Percentiles rank a stretch among this genome's conserved stretches.
Conservation (phyloP, 92 coral and sea anemone species). For the Pocillopora meandrina region DNA sequence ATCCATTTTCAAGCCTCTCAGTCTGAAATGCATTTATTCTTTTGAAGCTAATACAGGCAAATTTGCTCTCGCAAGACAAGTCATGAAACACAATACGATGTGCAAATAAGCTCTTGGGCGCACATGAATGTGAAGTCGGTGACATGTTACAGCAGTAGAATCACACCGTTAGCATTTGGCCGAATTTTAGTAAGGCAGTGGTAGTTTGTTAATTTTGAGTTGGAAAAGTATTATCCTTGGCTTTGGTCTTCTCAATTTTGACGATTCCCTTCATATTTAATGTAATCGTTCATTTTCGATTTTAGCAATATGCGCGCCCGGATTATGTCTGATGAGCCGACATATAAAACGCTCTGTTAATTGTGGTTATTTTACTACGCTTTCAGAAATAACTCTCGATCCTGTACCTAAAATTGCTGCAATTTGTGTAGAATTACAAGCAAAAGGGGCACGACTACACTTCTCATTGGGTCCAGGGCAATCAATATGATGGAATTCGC, state of each 20-base stretch:
- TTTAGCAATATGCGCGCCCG: constrained; percentile 71
- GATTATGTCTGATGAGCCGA: constrained; percentile 35
- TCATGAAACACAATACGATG: constrained; percentile 52
- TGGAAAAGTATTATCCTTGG: not conserved
- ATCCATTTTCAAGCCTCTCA: not conserved
- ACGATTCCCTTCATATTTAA: constrained; percentile 67
- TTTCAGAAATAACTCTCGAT: constrained; percentile 15
- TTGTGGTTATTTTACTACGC: constrained; percentile 40
- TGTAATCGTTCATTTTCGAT: constrained; percentile 92
- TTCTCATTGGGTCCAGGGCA: constrained; percentile 36
- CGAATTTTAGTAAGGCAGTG: not conserved
- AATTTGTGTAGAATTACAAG: constrained; percentile 9
- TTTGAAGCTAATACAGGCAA: constrained; percentile 46
- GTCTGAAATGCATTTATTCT: constrained; percentile 13
- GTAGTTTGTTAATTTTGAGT: not conserved
- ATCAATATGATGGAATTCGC: constrained; percentile 87
- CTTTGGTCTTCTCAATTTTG: constrained; percentile 25
- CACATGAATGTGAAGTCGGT: constrained; percentile 42
- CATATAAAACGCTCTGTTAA: not conserved
- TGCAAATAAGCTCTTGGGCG: constrained; percentile 42
- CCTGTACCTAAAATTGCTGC: not conserved
- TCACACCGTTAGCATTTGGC: constrained; percentile 33
- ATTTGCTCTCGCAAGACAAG: constrained; percentile 43
- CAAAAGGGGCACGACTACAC: constrained; percentile 1
- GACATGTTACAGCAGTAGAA: constrained; percentile 32